A percentile compares a stretch with the other conserved stretches of the same genome.
phyloP scores from a whole-genome alignment of 2,888 invertebrate genomes.

The Drosophila borealis region DNA sequence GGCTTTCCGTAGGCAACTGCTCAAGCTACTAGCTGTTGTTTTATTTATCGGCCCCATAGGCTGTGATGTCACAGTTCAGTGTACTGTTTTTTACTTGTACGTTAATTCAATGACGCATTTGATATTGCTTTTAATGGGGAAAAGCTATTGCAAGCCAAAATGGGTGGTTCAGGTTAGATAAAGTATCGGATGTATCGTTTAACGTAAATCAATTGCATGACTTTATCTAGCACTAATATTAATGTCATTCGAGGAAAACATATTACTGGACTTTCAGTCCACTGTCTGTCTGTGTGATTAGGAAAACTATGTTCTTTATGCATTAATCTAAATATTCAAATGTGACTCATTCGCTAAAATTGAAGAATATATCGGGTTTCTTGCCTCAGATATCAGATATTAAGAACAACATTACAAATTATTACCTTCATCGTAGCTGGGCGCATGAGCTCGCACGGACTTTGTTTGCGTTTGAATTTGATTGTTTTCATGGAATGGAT shows the following conservation, averaged over 20 bases:
- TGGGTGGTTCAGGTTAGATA: neutral
- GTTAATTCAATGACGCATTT: constrained; percentile 14
- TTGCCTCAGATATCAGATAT: neutral
- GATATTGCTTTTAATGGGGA: neutral
- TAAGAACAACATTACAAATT: neutral
- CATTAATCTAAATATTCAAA: neutral
- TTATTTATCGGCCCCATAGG: neutral
- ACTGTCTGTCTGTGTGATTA: neutral
- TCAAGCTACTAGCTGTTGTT: neutral
- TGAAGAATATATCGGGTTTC: neutral
- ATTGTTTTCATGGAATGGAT: no score
- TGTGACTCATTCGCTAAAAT: neutral
- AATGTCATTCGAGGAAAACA: neutral
- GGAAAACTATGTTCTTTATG: neutral
- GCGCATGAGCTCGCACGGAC: no score
- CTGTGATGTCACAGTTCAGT: constrained; percentile 37
- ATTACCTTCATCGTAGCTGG: no score
- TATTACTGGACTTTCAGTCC: neutral
- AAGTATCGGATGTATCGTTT: neutral
- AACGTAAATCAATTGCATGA: neutral
- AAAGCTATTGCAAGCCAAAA: neutral
- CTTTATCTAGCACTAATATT: neutral
- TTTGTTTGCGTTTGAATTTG: no score
- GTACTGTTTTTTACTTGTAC: neutral
- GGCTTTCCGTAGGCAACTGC: neutral